A percentile compares a stretch with the other conserved stretches of the same genome.
Evolutionary conservation across 2,888 invertebrate species (phyloP).

Genomic region (Ochlodes sylvanus): DNA sequence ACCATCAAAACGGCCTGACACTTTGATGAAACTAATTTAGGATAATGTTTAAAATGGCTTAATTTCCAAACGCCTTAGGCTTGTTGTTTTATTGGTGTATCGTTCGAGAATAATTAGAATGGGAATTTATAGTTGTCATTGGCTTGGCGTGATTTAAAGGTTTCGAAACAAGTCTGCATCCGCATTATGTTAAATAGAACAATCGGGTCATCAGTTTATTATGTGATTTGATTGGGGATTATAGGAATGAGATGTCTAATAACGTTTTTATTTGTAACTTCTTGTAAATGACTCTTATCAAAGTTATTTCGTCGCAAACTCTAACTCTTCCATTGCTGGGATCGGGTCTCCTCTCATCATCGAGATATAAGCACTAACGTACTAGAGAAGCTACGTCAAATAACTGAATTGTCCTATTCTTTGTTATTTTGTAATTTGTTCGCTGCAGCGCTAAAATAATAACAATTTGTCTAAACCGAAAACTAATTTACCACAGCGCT

Average conservation of each 20-base stretch:
- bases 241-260: background rate
- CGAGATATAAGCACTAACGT: no score
- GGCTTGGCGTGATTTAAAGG: slow-evolving; percentile 66
- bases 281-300: background rate
- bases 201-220: slow-evolving; percentile 12
- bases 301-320: no score
- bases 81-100: slow-evolving; percentile 75
- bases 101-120: slow-evolving; percentile 76
- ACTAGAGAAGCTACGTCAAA: no score
- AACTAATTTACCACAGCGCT: no score
- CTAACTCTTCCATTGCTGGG: no score
- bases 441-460: no score
- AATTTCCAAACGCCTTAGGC: slow-evolving; percentile 66
- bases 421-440: no score
- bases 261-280: background rate
- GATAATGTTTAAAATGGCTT: slow-evolving; percentile 60
- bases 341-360: no score
- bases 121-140: slow-evolving; percentile 80
- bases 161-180: slow-evolving; percentile 50
- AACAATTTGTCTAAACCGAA: no score
- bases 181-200: slow-evolving; percentile 60
- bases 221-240: background rate
- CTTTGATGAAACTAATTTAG: slow-evolving; percentile 65
- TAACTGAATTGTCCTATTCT: no score
- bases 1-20: slow-evolving; percentile 39